Evolutionary conservation across 2,113 vertebrate genomes (phyloP).

Genomic region (Syngnathus typhle): DNA sequence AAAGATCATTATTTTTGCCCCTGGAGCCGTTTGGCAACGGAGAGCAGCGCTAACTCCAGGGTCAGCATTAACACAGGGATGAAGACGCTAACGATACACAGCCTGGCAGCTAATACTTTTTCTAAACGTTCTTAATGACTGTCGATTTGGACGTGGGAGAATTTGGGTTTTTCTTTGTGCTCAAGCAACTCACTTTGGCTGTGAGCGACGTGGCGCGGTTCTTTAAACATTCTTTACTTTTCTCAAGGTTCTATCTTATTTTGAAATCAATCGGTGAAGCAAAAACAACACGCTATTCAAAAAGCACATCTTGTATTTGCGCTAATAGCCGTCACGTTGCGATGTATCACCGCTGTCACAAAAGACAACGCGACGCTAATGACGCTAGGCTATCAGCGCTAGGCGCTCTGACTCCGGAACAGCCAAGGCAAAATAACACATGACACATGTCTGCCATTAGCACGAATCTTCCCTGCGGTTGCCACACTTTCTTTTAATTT

Average conservation of each 20-base stretch:
- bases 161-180: constrained; percentile 42
- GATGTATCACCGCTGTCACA: constrained; percentile 22
- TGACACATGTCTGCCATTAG: constrained; percentile 26
- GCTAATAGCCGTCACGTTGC: constrained; percentile 1
- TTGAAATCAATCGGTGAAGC: not conserved
- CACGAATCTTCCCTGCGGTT: constrained; percentile 24
- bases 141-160: constrained; percentile 38
- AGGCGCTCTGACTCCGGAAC: constrained; percentile 13
- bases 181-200: constrained; percentile 42
- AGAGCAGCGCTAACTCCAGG: constrained; percentile 55
- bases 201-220: constrained; percentile 19
- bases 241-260: constrained; percentile 19
- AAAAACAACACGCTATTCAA: not conserved
- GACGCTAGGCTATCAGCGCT: constrained; percentile 8
- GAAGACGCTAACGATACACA: constrained; percentile 61
- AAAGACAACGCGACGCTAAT: constrained; percentile 11
- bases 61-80: constrained; percentile 59
- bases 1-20: constrained; percentile 76
- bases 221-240: constrained; percentile 19
- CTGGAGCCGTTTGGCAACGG: constrained; percentile 67
- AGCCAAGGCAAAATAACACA: constrained; percentile 27
- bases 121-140: constrained; percentile 65
- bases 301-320: not conserved
- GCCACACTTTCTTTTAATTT: constrained; percentile 41
- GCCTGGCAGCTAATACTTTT: constrained; percentile 64